Evolutionary conservation across 2,888 invertebrate species (phyloP).

Genomic region (Callosobruchus maculatus): DNA sequence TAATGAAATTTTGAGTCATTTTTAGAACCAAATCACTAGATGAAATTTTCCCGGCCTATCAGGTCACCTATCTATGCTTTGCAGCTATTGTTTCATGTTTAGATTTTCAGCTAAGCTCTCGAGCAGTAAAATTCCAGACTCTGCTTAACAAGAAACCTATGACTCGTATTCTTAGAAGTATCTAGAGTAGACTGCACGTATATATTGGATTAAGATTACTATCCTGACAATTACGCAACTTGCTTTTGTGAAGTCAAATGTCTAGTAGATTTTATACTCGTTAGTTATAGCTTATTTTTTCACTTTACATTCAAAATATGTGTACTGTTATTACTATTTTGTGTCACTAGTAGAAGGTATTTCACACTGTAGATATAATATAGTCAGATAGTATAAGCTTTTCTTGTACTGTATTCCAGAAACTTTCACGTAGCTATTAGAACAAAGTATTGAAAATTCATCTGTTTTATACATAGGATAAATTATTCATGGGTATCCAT

Average conservation of each 20-base stretch:
- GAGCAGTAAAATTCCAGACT: conserved; percentile 4
- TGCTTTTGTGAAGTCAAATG: not conserved
- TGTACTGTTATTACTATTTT: not conserved
- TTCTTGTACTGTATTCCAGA: no score
- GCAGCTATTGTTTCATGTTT: no score
- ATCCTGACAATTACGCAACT: not conserved
- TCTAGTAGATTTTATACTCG: not conserved
- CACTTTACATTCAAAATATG: not conserved
- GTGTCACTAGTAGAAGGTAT: not conserved
- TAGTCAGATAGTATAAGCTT: not conserved
- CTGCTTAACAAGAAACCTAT: not conserved
- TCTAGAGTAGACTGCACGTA: conserved; percentile 26
- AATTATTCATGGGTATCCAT: no score
- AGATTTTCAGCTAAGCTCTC: not conserved
- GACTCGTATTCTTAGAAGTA: not conserved
- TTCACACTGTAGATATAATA: not conserved
- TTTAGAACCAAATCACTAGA: no score
- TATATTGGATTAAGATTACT: not conserved
- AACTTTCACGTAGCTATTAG: no score
- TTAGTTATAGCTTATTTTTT: no score
- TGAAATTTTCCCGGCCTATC: no score
- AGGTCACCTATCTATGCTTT: no score
- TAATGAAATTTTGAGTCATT: no score
- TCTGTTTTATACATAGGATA: no score
- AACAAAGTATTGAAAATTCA: no score